Base-by-base conservation (phyloP, 2,888 invertebrate genomes). In the Dicycla oo region DNA sequence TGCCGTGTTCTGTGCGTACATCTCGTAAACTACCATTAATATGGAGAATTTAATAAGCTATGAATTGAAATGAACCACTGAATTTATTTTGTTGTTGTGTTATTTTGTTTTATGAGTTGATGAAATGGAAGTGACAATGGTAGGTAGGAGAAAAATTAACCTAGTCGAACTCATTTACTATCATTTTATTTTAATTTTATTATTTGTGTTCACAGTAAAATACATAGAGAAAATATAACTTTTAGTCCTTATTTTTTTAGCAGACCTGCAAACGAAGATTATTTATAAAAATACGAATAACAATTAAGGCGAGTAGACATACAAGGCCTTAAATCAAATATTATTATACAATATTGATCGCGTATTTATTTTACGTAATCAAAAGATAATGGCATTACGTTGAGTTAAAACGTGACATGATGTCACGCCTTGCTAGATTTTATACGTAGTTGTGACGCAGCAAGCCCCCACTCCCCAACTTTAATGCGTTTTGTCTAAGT, bases 21-120 rank as follows among this genome's bases (percentile, higher is more conserved):
- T 76, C 80, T 76, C 74, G 69, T 75, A 69, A 76, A 80, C 74
- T 70, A 76, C 65, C 43, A 73, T 78, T 83, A 8, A 70, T 69
- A 70, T 73, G 53, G 66, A 49, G 61, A 71, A 82, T 75, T 80
- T 80, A 82, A 80, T 83, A 73, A 80, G 62, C 78, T 57, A 62
- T 78, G 77, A 70, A 75, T 72, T 64, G 45, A 68, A 78, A 80
- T 82, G 75, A 75, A 73, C 71, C 58, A 26, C 56, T 51, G 68
- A 61, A 66, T 75, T 68, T 18, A 72, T 82, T 78, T 74, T 57
- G 72, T 61, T 30, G 23, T 4, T 30, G 47, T n/a, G n/a, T 47
- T 69, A 64, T 66, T 69, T 66, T 62, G 56, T 64, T 54, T 65
- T 40, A 54, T 45, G 49, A 47, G 51, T 26, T 26, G 34, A 20